These are phyloP conservation scores for Caerostris darwini DNA, from an alignment of 1,140 invertebrate species.

Conservation along the genomic window DNA sequence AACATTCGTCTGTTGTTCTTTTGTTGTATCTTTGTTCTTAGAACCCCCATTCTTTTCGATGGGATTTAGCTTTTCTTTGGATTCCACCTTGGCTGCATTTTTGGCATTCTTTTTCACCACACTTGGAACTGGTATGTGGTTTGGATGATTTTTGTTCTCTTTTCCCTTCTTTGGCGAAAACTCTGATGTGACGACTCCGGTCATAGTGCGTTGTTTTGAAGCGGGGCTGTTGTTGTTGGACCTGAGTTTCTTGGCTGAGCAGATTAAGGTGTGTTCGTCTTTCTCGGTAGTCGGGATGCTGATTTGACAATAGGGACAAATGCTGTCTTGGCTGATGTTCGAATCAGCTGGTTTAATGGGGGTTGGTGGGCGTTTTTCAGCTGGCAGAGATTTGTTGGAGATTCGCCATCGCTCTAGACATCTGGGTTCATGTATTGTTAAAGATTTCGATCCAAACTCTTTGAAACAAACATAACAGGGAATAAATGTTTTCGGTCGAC, in stretches of 20 bases:
- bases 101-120: conserved; percentile 60
- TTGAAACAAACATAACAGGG: conserved; percentile 90
- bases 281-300: conserved; percentile 31
- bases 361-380: conserved; percentile 79
- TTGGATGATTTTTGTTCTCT: conserved; percentile 68
- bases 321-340: conserved; percentile 12
- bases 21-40: not conserved
- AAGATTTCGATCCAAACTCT: conserved; percentile 88
- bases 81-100: conserved; percentile 59
- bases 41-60: not conserved
- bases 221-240: not conserved
- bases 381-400: conserved; percentile 87
- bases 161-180: conserved; percentile 75
- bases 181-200: conserved; percentile 48
- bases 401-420: conserved; percentile 89
- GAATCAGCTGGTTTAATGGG: conserved; percentile 31
- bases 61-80: not conserved
- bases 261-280: not conserved
- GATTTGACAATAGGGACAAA: conserved; percentile 51
- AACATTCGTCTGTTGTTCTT: not conserved
- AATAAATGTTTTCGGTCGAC: conserved; percentile 82
- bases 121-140: conserved; percentile 40
- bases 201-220: conserved; percentile 16
- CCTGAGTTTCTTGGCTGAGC: not conserved
- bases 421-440: conserved; percentile 89